Conservation (phyloP, 2,113 vertebrate genomes). For the Misgurnus mizolepis region DNA sequence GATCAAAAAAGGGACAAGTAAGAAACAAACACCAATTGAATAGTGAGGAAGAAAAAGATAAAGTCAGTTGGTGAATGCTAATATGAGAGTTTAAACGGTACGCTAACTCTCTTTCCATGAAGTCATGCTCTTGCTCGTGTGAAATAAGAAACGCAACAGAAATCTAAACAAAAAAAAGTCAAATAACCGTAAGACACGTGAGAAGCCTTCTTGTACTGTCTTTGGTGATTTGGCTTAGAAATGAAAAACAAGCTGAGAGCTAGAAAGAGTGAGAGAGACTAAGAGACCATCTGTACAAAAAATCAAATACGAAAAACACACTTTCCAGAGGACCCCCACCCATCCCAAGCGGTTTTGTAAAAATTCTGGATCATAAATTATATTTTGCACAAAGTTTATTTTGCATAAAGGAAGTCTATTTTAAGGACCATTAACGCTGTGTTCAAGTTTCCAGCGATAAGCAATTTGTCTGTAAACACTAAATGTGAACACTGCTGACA, state of each 20-base stretch:
- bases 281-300: constrained; percentile 61
- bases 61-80: constrained; percentile 49
- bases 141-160: not conserved
- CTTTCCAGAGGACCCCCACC: constrained; percentile 77
- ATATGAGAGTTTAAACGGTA: not conserved
- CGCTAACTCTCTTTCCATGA: not conserved
- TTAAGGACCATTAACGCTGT: not conserved
- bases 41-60: not conserved
- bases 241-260: constrained; percentile 39
- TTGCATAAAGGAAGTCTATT: not conserved
- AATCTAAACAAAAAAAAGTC: not conserved
- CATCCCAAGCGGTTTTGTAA: constrained; percentile 64
- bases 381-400: not conserved
- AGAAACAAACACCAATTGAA: not conserved
- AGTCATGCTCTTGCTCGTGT: not conserved
- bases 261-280: constrained; percentile 23
- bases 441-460: no score
- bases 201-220: constrained; percentile 49
- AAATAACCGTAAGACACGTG: constrained; percentile 38
- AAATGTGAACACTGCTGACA: no score
- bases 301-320: constrained; percentile 77
- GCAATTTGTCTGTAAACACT: no score
- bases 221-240: constrained; percentile 14
- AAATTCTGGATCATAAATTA: constrained; percentile 7
- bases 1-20: constrained; percentile 11